Conservation (phyloP, 2,888 invertebrate species). For the Chironomus tentans region DNA sequence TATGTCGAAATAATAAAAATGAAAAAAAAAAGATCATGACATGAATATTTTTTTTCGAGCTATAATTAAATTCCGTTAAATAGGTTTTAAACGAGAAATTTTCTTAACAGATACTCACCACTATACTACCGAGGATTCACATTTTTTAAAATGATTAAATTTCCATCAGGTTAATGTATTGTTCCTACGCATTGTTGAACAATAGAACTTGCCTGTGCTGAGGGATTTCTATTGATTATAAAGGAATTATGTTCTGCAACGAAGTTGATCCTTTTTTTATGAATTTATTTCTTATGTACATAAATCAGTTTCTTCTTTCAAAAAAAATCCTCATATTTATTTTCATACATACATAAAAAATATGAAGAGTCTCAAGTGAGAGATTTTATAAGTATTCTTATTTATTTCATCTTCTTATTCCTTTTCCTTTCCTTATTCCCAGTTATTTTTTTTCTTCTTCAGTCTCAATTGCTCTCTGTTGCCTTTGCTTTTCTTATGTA, state of each 20-base stretch:
- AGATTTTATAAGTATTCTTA: not conserved
- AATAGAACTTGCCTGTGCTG: no score
- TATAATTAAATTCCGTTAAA: not conserved
- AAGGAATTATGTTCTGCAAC: not conserved
- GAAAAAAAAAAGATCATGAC: not conserved
- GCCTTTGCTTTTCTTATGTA: no score
- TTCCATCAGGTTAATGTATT: not conserved
- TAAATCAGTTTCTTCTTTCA: not conserved
- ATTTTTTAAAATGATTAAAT: not conserved
- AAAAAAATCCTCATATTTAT: not conserved
- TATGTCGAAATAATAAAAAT: not conserved
- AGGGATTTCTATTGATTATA: not conserved
- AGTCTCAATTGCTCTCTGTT: no score
- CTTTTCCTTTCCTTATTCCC: not conserved
- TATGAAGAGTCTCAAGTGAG: conserved; percentile 3
- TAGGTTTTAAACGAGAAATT: no score
- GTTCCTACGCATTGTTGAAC: no score
- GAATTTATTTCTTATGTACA: not conserved
- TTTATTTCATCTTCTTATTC: not conserved
- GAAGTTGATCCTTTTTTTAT: not conserved
- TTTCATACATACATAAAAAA: not conserved
- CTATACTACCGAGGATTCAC: no score
- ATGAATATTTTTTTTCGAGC: not conserved
- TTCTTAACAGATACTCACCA: no score
- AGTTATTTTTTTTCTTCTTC: not conserved